Base-by-base conservation (phyloP, 2,888 invertebrate species). In the Eubasilissa splendida region DNA sequence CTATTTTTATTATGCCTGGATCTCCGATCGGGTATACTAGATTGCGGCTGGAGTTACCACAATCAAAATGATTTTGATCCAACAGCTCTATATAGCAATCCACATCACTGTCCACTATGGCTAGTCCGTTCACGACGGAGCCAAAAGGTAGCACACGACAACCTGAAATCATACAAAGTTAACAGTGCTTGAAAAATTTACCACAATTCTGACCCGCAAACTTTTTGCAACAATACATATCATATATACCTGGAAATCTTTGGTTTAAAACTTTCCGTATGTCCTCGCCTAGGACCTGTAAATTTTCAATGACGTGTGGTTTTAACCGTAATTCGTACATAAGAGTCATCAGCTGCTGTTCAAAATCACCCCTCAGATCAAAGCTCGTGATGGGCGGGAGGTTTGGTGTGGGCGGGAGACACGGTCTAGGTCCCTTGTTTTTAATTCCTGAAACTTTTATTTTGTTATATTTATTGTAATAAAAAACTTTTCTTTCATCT, bases 61-160 rank as follows among this genome's bases (percentile, higher is more conserved):
- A 4, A 42, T 42, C 59, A 33, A 3, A 33, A 31, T 50, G 1
- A 66, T 22, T 33, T 60, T 60, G 60, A 4, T 60, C 14, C 2
- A 14, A 53, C 14, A 92, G 87, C 77, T 90, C 87, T 53, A 95
- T 87, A 87, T 90, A 95, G 85, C 95, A 90, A 87, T 96, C 96
- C 10, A 95, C 91, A 87, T 96, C 96, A 86, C 95, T 95, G 84
- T 91, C 87, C 86, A 91, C 92, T 80, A 95, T 92, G 70, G 93
- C 93, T 74, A 96, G 88, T 3, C 94, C 94, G 1, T 93, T 95
- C 1, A 93, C 91, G 56, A 94, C 92, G 0, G 96, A 96, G 3
- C 96, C 96, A 88, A 95, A 96, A 3, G 93, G 92, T 5, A 88
- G 83, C 3, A 89, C 88, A 58, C 84, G 84, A 84, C 90, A 89